Evolutionary conservation across 2,797 vertebrate genomes (phyloP), one percentile per base, ranked within the genome.

Genomic region (Poecile montanus): DNA sequence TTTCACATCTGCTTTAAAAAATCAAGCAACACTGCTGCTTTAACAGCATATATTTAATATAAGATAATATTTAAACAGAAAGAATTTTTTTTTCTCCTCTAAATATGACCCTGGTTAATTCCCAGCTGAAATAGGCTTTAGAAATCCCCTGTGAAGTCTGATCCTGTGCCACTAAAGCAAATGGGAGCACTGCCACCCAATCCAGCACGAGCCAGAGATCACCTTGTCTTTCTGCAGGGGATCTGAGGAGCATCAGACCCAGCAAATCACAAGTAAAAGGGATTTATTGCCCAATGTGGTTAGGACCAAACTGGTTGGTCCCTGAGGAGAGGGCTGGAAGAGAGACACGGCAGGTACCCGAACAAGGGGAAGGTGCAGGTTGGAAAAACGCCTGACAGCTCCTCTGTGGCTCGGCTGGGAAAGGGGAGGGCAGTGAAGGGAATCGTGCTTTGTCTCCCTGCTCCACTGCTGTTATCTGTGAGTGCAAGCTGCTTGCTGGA

Each of bases 311-410:
- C 16, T 47, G 27, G 34, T 26, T 45, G 20, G 18, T 61, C 48
- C 42, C 74, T 9, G 54, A 42, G 72, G 88, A 68, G 26, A 54
- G 12, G 10, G 18, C 8, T 54, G 65, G 65, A 34, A 65, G 58
- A 38, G 29, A 54, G 29, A 32, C 3, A 9, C 0, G 7, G 7
- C 12, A 60, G 50, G 74, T 34, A 81, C 32, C 19, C 0, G 0
- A 40, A 13, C 22, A 25, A 2, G 3, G 45, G 34, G 32, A 79
- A 63, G 56, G 45, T 70, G 79, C 56, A 34, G 45, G 58, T 22
- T 53, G 48, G 30, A 30, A 51, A 75, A 82, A 42, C 0, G 1
- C 66, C 61, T 25, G 66, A 2, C 3, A 8, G 80, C 70, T 66
- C 57, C 83, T 71, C 47, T 2, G 2, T 23, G 7, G 45, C 62